These are phyloP conservation scores for Takifugu bimaculatus DNA, from an alignment of 2,113 vertebrate genomes.

Conservation along the genomic window DNA sequence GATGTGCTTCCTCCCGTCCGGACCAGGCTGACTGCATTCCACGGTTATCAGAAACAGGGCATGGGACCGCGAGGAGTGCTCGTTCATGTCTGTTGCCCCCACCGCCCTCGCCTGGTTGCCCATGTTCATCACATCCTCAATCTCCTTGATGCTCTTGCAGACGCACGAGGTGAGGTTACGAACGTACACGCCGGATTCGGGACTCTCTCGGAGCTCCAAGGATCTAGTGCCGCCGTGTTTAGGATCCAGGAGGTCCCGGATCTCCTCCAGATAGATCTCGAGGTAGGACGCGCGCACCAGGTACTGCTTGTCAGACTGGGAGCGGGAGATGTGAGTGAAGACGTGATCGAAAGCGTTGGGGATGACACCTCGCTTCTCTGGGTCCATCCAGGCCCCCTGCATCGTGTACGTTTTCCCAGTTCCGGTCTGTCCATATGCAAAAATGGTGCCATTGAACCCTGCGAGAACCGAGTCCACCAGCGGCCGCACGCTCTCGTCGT, in stretches of 20 bases:
- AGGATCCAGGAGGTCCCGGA: conserved; percentile 85
- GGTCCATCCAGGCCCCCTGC: conserved; percentile 90
- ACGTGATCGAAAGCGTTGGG: conserved; percentile 94
- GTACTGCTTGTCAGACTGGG: conserved; percentile 92
- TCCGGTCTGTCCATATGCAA: conserved; percentile 95
- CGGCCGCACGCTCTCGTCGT: conserved; percentile 91
- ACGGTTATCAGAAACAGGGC: conserved; percentile 94
- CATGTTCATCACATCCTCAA: conserved; percentile 94
- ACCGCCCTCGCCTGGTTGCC: conserved; percentile 90
- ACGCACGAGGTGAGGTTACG: conserved; percentile 95
- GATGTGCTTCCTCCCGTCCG: conserved; percentile 91
- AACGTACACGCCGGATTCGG: conserved; percentile 92
- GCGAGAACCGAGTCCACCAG: conserved; percentile 88
- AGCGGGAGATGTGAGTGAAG: conserved; percentile 96
- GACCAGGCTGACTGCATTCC: conserved; percentile 91
- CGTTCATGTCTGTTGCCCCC: conserved; percentile 94
- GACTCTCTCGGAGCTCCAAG: conserved; percentile 92
- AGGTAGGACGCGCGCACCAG: conserved; percentile 95
- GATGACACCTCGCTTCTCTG: conserved; percentile 87
- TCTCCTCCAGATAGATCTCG: conserved; percentile 97
- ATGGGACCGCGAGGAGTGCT: conserved; percentile 93
- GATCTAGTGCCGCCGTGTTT: conserved; percentile 80
- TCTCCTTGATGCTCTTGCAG: conserved; percentile 96
- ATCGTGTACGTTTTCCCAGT: conserved; percentile 98
- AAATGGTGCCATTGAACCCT: conserved; percentile 94